Evolutionary conservation across 1,140 invertebrate genomes (phyloP), one percentile per base, ranked within the genome.

Genomic region (Leptopilina boulardi): DNA sequence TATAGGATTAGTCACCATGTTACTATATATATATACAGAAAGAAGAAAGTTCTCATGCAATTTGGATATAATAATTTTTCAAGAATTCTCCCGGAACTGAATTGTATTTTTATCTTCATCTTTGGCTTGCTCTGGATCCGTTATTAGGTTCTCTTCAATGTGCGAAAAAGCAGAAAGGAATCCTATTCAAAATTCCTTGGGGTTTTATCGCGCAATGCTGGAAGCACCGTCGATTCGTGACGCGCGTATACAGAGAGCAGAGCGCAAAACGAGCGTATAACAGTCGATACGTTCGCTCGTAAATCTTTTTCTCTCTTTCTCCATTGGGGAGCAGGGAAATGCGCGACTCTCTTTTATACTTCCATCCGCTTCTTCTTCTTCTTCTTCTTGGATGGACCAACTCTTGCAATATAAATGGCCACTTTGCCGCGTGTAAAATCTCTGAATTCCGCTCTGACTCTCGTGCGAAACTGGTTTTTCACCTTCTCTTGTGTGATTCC

Each of bases 251-350:
- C 75, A 54, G n/a, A n/a, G n/a, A n/a, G n/a, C n/a, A n/a, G n/a
- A n/a, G n/a, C n/a, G n/a, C n/a, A n/a, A 4, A 38, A 70, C 56
- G 71, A 51, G 70, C 73, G 47, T 38, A 38, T 8, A 4, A 38
- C 5, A 75, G 70, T 77, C 77, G 76, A 77, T 82, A 83, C 77
- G 44, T 82, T 84, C 83, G 86, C 79, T 88, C 87, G 87, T 88
- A 88, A 88, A 88, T 88, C 86, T 86, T n/a, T n/a, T n/a, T n/a
- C n/a, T n/a, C n/a, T n/a, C n/a, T n/a, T n/a, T 70, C 74, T 9
- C 26, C 26, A 30, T 3, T 5, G 5, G 34, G 34, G 34, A 70
- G 56, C n/a, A n/a, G n/a, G 47, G 77, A 59, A 54, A 70, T n/a
- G 30, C 66, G 71, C 56, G 56, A 71, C 78, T 80, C 59, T 54